Conservation (phyloP, 2,888 invertebrate genomes). For the Leptopterna dolabrata region DNA sequence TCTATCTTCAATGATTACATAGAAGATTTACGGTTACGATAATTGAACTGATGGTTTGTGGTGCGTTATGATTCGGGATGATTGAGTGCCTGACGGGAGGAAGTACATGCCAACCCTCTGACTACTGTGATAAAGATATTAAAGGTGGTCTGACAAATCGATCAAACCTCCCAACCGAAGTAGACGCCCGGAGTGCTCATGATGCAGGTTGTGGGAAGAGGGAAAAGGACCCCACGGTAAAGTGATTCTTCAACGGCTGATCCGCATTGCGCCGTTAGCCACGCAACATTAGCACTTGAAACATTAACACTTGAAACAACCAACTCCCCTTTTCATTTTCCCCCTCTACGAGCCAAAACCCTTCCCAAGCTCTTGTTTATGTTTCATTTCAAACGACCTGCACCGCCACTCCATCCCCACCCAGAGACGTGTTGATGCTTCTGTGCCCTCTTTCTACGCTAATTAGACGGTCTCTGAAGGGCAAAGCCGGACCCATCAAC, state of each 20-base stretch:
- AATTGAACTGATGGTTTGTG: too few relatives aligned
- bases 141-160: not conserved
- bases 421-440: slow-evolving; percentile 16
- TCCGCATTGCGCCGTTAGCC: slow-evolving; percentile 32
- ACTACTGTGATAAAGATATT: not conserved
- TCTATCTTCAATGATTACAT: not conserved
- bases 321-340: slow-evolving; percentile 20
- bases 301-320: slow-evolving; percentile 6
- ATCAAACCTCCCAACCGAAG: not conserved
- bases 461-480: slow-evolving; percentile 30
- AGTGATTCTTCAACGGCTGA: slow-evolving; percentile 10
- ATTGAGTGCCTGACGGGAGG: not conserved
- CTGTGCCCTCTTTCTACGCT: not conserved
- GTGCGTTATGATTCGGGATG: not conserved
- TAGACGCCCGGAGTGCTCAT: not conserved
- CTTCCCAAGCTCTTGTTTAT: slow-evolving; percentile 21
- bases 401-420: not conserved
- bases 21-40: not conserved
- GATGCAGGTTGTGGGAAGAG: not conserved
- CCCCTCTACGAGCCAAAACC: not conserved
- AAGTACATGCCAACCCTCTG: not conserved
- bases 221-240: not conserved
- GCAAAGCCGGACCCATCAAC: slow-evolving; percentile 34
- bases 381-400: slow-evolving; percentile 34
- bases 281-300: slow-evolving; percentile 41